Evolutionary conservation across 2,113 vertebrate genomes (phyloP), one percentile per base, ranked within the genome.

Genomic region (Oceanites oceanicus): DNA sequence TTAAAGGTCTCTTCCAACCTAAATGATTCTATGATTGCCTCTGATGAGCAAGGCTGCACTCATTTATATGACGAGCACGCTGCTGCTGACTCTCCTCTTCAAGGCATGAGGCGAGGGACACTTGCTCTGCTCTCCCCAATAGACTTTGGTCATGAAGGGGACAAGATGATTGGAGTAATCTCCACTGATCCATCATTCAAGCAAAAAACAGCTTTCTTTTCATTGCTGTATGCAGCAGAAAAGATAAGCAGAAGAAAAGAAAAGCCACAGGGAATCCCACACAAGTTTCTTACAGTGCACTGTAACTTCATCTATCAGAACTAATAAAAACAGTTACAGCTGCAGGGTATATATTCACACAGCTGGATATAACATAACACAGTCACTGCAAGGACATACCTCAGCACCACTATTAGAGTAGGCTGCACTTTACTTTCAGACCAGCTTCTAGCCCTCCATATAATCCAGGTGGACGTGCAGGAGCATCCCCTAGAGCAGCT

Each of bases 391-490:
- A 50, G 66, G 67, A 42, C 65, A 72, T 15, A 16, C 50, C n/a
- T 11, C n/a, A 6, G 2, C 66, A 30, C 68, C 49, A 3, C 80
- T 19, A 5, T 3, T 3, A 18, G 27, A 45, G 52, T 0, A 15
- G 67, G 47, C 50, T 36, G 62, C 11, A 1, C 40, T 58, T 15
- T 2, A 5, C 45, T 10, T 27, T 6, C 50, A 34, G 47, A 26
- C 7, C 73, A n/a, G 10, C 26, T 20, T 20, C 55, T 5, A 36
- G 9, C 30, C 63, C 40, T 36, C 13, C 18, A 1, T 1, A 10
- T 16, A 15, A 20, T 1, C 22, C 75, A 23, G 49, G 7, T 0
- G 10, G 20, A 30, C 0, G 2, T 2, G 15, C 71, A 38, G 65
- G 32, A n/a, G 52, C 45, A 25, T 23, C 47, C 47, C 30, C 32